phyloP scores from a whole-genome alignment of 2,888 invertebrate species.

The Polydrusus cervinus region DNA sequence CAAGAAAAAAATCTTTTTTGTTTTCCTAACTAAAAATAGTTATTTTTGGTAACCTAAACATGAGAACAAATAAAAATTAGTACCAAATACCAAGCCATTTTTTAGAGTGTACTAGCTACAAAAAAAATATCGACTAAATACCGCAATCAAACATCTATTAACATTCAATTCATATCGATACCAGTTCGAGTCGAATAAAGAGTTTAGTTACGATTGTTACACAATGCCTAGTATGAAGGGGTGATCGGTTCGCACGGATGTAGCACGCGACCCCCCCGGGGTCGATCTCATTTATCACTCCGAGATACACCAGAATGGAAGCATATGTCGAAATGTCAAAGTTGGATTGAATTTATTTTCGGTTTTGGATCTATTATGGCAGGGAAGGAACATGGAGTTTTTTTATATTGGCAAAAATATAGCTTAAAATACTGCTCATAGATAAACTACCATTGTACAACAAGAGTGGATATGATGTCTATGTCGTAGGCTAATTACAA shows the following conservation, averaged over 20 bases:
- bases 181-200: constrained; percentile 46
- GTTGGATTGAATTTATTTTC: constrained; percentile 27
- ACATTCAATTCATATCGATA: constrained; percentile 44
- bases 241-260: constrained; percentile 56
- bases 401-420: too few species aligned
- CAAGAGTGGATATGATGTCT: too few species aligned
- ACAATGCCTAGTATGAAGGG: constrained; percentile 49
- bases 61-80: too few species aligned
- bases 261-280: constrained; percentile 53
- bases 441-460: too few species aligned
- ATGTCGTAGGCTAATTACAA: too few species aligned
- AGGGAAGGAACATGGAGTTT: neutral
- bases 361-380: neutral
- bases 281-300: constrained; percentile 41
- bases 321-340: constrained; percentile 52
- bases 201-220: constrained; percentile 45
- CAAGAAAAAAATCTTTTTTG: too few species aligned
- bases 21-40: too few species aligned
- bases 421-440: too few species aligned
- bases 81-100: too few species aligned
- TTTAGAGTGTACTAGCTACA: neutral
- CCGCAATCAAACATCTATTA: constrained; percentile 46
- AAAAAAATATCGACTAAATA: neutral
- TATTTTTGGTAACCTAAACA: too few species aligned
- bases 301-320: constrained; percentile 36